Evolutionary conservation across 2,888 invertebrate species (phyloP).

Genomic region (Morinoia aosen): DNA sequence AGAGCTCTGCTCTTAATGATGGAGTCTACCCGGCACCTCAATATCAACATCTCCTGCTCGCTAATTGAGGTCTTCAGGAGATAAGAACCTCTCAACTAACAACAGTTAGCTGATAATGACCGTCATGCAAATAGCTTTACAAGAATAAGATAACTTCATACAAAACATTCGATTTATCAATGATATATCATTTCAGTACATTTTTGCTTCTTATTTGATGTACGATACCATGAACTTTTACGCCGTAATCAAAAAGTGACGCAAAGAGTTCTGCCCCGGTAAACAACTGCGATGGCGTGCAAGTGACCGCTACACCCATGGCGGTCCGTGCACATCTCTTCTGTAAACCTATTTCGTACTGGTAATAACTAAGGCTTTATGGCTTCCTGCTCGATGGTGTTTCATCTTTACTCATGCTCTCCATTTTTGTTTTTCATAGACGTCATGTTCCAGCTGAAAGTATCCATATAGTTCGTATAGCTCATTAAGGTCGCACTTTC

Average conservation of each 20-base stretch:
- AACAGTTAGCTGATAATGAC: slow-evolving; percentile 51
- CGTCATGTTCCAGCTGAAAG: slow-evolving; percentile 39
- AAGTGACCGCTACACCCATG: background rate
- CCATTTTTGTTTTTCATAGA: slow-evolving; percentile 20
- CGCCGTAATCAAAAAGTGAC: background rate
- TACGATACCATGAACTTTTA: slow-evolving; percentile 5
- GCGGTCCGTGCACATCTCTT: background rate
- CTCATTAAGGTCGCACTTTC: slow-evolving; percentile 47
- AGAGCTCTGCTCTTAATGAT: slow-evolving; percentile 62
- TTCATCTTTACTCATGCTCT: slow-evolving; percentile 29
- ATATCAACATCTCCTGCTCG: slow-evolving; percentile 67
- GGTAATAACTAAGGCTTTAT: slow-evolving; percentile 35
- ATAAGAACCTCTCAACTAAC: slow-evolving; percentile 43
- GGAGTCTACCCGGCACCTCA: slow-evolving; percentile 67
- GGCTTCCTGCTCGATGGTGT: slow-evolving; percentile 51
- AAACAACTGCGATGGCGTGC: background rate
- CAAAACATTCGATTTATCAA: background rate
- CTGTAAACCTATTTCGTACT: slow-evolving; percentile 29
- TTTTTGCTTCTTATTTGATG: background rate
- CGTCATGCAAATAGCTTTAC: slow-evolving; percentile 52
- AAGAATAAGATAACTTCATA: slow-evolving; percentile 25
- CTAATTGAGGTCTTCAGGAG: slow-evolving; percentile 58
- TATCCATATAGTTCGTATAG: slow-evolving; percentile 50
- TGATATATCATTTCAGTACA: background rate
- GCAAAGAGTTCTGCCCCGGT: background rate